Conservation (phyloP, 2,113 vertebrate species). For the Mustela nigripes region DNA sequence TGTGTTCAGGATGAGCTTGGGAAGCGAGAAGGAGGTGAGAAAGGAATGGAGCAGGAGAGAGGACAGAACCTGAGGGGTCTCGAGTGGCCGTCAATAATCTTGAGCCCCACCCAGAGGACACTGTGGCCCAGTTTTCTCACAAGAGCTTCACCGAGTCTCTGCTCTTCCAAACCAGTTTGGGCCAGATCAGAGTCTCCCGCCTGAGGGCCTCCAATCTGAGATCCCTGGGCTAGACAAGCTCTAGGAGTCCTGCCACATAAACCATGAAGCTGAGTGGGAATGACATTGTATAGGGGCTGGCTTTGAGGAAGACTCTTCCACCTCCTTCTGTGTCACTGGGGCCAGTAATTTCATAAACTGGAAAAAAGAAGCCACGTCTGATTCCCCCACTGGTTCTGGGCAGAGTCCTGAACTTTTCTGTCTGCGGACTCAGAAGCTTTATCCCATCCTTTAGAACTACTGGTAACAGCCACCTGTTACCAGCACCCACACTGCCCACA, state of each 20-base stretch:
- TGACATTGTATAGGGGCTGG: accelerated
- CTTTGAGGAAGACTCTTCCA: not conserved
- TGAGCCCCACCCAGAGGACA: not conserved
- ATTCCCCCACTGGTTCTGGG: too few relatives aligned
- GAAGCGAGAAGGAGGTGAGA: not conserved
- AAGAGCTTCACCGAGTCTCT: not conserved
- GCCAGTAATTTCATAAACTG: not conserved
- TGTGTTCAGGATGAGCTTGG: too few relatives aligned
- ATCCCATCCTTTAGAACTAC: not conserved
- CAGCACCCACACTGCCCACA: accelerated
- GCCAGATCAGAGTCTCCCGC: not conserved
- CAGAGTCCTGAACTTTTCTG: not conserved
- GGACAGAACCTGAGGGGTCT: too few relatives aligned
- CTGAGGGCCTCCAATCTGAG: not conserved
- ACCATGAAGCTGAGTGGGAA: not conserved
- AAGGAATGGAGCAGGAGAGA: not conserved
- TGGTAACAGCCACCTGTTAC: not conserved
- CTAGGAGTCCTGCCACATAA: not conserved
- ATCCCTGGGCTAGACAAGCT: not conserved
- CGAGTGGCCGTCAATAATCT: accelerated
- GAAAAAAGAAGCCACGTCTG: not conserved
- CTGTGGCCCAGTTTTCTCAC: not conserved
- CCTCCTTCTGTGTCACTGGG: not conserved
- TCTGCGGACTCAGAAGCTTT: not conserved
- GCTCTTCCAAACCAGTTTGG: not conserved